Conservation (phyloP, 2,888 invertebrate species). For the Cancer borealis region DNA sequence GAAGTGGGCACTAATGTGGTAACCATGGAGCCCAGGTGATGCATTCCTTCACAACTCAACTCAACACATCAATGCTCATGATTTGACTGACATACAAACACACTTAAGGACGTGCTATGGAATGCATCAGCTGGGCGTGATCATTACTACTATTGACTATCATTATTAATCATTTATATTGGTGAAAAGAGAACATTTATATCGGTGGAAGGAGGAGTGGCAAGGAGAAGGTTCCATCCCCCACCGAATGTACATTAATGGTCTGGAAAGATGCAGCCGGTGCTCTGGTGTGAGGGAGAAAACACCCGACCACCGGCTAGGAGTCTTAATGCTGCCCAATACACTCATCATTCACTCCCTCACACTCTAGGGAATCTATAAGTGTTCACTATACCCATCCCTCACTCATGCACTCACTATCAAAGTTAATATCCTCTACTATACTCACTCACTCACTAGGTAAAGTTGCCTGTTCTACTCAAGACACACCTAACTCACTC, state of each 20-base stretch:
- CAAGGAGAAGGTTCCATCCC: conserved; percentile 25
- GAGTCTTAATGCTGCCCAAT: conserved; percentile 2
- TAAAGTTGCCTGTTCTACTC: neutral
- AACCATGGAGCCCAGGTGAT: conserved; percentile 60
- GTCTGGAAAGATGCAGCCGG: conserved; percentile 56
- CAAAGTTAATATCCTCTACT: neutral
- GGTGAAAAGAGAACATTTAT: neutral
- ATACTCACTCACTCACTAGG: neutral
- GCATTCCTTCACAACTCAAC: neutral
- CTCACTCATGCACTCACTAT: neutral
- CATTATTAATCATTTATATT: conserved; percentile 6
- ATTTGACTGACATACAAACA: neutral
- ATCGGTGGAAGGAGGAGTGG: neutral
- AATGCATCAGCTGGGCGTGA: conserved; percentile 46
- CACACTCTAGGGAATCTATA: neutral
- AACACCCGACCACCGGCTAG: conserved; percentile 59
- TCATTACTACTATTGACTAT: neutral
- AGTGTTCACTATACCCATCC: neutral
- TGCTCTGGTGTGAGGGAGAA: conserved; percentile 50
- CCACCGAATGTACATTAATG: neutral
- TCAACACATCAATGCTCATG: neutral
- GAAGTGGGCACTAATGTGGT: conserved; percentile 73
- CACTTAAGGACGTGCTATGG: neutral
- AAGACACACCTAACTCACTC: neutral
- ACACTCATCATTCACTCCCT: neutral